Evolutionary conservation across 2,797 vertebrate species (phyloP).

Genomic region (Fistularia commersonii): DNA sequence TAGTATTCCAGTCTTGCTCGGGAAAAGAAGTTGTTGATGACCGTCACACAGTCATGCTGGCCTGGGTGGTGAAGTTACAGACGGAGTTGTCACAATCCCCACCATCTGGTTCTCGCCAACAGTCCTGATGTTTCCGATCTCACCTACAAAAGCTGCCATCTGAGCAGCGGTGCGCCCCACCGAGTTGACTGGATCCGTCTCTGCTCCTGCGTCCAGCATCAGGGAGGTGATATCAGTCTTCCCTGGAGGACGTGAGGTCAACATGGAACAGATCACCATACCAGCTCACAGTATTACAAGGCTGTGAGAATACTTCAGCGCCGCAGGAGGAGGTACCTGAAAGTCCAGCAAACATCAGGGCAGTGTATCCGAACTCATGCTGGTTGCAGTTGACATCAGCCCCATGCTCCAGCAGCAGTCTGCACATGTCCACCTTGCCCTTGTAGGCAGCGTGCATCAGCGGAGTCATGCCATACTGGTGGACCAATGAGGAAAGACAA

Average conservation of each 20-base stretch:
- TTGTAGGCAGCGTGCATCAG: constrained; percentile 93
- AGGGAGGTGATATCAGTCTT: constrained; percentile 89
- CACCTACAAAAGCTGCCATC: constrained; percentile 96
- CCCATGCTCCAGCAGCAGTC: constrained; percentile 83
- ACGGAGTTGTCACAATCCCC: background rate
- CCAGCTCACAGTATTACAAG: too few species aligned
- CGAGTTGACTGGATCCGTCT: constrained; percentile 87
- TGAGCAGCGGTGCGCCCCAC: constrained; percentile 93
- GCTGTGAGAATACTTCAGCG: too few species aligned
- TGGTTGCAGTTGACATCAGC: constrained; percentile 92
- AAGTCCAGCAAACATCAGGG: constrained; percentile 93
- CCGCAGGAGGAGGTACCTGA: constrained; percentile 73
- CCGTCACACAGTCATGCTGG: constrained; percentile 90
- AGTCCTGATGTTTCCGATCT: constrained; percentile 26
- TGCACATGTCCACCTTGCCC: constrained; percentile 86
- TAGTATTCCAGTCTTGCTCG: constrained; percentile 87
- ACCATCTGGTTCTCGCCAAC: too few species aligned
- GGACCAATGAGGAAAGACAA: background rate
- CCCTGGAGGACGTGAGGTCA: constrained; percentile 60
- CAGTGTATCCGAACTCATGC: constrained; percentile 89
- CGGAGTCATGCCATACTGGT: constrained; percentile 75
- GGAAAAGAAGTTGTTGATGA: constrained; percentile 94
- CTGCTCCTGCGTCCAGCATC: constrained; percentile 90
- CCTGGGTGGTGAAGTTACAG: constrained; percentile 60
- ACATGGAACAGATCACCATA: background rate